Base-by-base conservation (phyloP, 2,797 vertebrate genomes). In the Sebastolobus alascanus region DNA sequence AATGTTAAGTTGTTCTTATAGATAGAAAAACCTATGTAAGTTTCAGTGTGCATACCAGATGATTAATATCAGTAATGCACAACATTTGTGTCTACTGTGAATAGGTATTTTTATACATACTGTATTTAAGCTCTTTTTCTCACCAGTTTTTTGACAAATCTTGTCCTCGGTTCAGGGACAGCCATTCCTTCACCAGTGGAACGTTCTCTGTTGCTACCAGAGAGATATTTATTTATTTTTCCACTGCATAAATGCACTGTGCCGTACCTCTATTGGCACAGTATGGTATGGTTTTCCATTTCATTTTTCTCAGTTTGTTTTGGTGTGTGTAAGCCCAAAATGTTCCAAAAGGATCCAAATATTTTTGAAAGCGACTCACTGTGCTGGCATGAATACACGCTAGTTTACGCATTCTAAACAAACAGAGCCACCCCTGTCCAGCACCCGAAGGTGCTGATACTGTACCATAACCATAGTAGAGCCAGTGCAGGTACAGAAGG, bases 41-140 rank as follows among this genome's bases (percentile, higher is more conserved):
- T 93, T 93, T 93, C 90, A 87, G 88, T 94, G 94, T 95, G 94
- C 93, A 93, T 94, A 94, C 90, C 90, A 92, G 92, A 93, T 89
- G 86, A 91, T 87, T 85, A 89, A 89, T 88, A 92, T 93, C 94
- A 94, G 94, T 94, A 95, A 93, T 90, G 93, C 94, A 94, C 94
- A 95, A 95, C 91, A 92, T 93, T 95, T 95, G 95, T 96, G 94
- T 95, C 92, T 90, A 95, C 95, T 96, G 94, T 96, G 93, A 95
- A 95, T 93, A 94, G 90, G 92, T 95, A 95, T 94, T 95, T 94
- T 95, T 95, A 94, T 91, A 93, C 91, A 91, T 92, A 90, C 90
- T 94, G 93, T 94, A 94, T 93, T 93, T 90, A 94, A 90, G 80
- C 75, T 90, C 77, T 85, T 90, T 52, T 90, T 87, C 86, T 87